A percentile compares a stretch with the other conserved stretches of the same genome.
Conservation (phyloP, 2,888 invertebrate species). For the Apantesis nais region DNA sequence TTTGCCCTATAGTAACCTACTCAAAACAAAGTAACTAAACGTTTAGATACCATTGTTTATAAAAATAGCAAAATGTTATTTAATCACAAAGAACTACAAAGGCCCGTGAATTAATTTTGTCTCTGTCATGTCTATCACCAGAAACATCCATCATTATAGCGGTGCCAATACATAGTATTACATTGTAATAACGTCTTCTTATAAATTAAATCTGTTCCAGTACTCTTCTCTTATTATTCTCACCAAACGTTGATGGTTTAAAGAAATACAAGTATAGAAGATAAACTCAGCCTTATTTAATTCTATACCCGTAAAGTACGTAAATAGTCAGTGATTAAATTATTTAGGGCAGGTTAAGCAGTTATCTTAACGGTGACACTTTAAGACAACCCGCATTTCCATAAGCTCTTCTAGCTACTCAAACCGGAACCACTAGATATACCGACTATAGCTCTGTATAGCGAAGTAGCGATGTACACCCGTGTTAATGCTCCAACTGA, state of each 20-base stretch:
- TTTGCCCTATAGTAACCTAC: not conserved
- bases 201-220: too few relatives aligned
- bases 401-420: slow-evolving; percentile 44
- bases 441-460: not conserved
- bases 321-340: slow-evolving; percentile 15
- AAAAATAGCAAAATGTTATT: not conserved
- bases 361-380: slow-evolving; percentile 35
- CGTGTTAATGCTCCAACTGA: slow-evolving; percentile 19
- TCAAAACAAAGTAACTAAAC: not conserved
- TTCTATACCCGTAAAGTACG: not conserved
- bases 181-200: too few relatives aligned
- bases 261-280: not conserved
- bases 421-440: slow-evolving; percentile 31
- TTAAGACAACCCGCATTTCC: slow-evolving; percentile 36
- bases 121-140: not conserved
- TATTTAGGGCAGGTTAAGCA: slow-evolving; percentile 31
- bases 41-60: not conserved
- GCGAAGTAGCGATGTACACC: slow-evolving; percentile 16
- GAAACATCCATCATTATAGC: too few relatives aligned
- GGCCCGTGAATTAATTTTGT: not conserved
- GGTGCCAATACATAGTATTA: too few relatives aligned
- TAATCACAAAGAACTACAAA: not conserved
- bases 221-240: too few relatives aligned
- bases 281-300: not conserved
- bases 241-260: too few relatives aligned